phyloP scores from a whole-genome alignment of 2,888 invertebrate species.

The Myathropa florea region DNA sequence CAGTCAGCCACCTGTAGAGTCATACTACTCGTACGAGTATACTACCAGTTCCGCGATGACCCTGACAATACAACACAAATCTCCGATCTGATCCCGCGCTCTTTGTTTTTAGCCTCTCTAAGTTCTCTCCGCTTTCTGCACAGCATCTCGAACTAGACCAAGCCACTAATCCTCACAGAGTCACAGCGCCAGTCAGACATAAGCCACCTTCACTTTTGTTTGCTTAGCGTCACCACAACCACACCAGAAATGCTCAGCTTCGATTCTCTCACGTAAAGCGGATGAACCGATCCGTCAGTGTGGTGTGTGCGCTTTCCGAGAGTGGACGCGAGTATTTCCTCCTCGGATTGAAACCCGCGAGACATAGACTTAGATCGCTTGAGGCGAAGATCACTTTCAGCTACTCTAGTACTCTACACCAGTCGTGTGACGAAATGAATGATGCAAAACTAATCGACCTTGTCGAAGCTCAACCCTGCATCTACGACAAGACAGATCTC shows the following conservation, averaged over 20 bases:
- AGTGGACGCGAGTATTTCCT: constrained; percentile 51
- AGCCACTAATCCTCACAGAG: constrained; percentile 33
- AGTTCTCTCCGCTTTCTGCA: constrained; percentile 66
- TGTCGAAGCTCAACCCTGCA: constrained; percentile 68
- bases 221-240: constrained; percentile 21
- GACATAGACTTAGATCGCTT: background rate
- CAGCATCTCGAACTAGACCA: constrained; percentile 49
- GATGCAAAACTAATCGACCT: constrained; percentile 72
- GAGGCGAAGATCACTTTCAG: constrained; percentile 23
- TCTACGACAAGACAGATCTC: constrained; percentile 72
- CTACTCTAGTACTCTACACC: background rate
- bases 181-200: constrained; percentile 35
- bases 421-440: constrained; percentile 46
- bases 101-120: constrained; percentile 8
- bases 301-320: constrained; percentile 65
- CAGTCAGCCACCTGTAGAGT: constrained; percentile 59
- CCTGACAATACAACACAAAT: constrained; percentile 52
- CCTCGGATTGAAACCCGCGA: constrained; percentile 1
- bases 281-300: constrained; percentile 70
- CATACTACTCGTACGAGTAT: background rate
- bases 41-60: constrained; percentile 50
- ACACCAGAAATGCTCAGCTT: constrained; percentile 40
- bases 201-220: constrained; percentile 71
- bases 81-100: constrained; percentile 27
- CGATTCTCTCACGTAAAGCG: constrained; percentile 63